These are phyloP conservation scores for Agriopis aurantiaria DNA, from an alignment of 2,888 invertebrate species.

Conservation along the genomic window DNA sequence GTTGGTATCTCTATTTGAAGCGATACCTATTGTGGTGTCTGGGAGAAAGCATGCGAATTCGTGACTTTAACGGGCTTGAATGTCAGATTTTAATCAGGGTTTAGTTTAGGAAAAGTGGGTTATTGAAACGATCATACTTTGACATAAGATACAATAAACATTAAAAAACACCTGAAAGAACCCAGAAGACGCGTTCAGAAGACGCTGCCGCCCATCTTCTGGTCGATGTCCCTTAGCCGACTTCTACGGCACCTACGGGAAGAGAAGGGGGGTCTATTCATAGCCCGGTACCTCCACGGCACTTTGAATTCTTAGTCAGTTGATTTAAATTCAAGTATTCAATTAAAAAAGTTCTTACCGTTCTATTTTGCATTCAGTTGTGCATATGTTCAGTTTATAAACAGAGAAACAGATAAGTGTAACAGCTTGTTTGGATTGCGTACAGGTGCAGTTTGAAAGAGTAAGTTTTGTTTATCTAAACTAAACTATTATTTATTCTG, in stretches of 20 bases:
- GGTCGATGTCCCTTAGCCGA: too few relatives aligned
- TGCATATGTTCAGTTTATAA: conserved; percentile 25
- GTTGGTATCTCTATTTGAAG: conserved; percentile 41
- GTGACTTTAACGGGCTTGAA: conserved; percentile 14
- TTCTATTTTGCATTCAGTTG: conserved; percentile 22
- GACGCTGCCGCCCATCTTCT: too few relatives aligned
- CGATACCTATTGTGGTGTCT: conserved; percentile 24
- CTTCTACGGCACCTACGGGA: too few relatives aligned
- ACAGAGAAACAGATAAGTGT: conserved; percentile 10
- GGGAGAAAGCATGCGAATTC: conserved; percentile 31
- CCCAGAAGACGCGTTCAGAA: too few relatives aligned
- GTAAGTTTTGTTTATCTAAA: conserved; percentile 19
- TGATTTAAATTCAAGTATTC: conserved; percentile 3
- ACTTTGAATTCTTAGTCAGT: too few relatives aligned
- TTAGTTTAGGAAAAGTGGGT: conserved; percentile 4
- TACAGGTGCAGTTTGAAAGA: conserved; percentile 26
- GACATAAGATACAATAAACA: neutral
- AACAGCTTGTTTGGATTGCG: conserved; percentile 18
- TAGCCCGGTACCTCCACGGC: too few relatives aligned
- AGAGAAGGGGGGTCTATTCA: too few relatives aligned
- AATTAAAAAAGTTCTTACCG: conserved; percentile 1
- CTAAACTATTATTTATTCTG: too few relatives aligned
- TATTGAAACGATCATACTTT: neutral
- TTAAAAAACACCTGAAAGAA: too few relatives aligned
- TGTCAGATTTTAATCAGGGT: conserved; percentile 21